Conservation (phyloP, 1,140 invertebrate genomes). For the Camponotus pennsylvanicus region DNA sequence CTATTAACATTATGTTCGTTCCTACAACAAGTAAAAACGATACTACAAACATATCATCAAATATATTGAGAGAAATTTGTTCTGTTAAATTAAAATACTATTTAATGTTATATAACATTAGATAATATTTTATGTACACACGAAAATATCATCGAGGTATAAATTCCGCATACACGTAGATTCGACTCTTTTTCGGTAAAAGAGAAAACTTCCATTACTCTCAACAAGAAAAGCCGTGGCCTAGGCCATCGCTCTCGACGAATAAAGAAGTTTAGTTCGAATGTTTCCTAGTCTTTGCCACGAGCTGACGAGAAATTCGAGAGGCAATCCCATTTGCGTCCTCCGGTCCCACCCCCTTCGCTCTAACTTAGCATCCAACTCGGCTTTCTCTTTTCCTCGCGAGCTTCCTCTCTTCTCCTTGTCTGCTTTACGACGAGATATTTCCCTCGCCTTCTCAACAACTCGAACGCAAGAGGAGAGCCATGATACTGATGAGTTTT, state of each 20-base stretch:
- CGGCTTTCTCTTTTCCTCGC: conserved; percentile 32
- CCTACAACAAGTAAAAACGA: too few relatives aligned
- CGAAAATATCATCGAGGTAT: conserved; percentile 19
- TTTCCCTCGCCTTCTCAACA: conserved; percentile 32
- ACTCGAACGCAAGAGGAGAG: conserved; percentile 61
- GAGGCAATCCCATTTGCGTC: conserved; percentile 80
- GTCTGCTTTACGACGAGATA: conserved; percentile 25
- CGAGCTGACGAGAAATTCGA: conserved; percentile 77
- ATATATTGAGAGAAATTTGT: not conserved
- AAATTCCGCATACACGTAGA: conserved; percentile 19
- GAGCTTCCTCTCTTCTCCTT: not conserved
- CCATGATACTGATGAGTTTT: conserved; percentile 70
- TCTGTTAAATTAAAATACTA: not conserved
- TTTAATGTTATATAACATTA: not conserved
- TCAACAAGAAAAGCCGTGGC: conserved; percentile 38
- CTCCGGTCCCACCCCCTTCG: conserved; percentile 17
- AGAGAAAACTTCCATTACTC: conserved; percentile 52
- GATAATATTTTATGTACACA: not conserved
- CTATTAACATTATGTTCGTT: too few relatives aligned
- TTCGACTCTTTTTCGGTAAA: conserved; percentile 28
- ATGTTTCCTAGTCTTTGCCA: conserved; percentile 70
- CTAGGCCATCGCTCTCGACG: conserved; percentile 58
- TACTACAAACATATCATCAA: not conserved
- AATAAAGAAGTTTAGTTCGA: conserved; percentile 68
- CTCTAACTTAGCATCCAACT: conserved; percentile 46